Evolutionary conservation across 2,113 vertebrate genomes (phyloP).

Genomic region (Pontoporia blainvillei): DNA sequence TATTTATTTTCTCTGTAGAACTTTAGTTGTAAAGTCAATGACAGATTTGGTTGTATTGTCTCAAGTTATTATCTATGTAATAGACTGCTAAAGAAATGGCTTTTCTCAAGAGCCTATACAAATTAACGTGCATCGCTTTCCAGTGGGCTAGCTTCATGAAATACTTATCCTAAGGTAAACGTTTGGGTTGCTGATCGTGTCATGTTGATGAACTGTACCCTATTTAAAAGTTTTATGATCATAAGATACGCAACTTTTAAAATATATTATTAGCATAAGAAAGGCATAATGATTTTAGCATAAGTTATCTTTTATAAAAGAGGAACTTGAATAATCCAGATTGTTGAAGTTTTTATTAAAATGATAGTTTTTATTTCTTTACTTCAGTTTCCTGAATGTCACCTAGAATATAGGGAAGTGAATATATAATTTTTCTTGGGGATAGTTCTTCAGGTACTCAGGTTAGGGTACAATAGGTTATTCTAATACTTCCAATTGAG

Average conservation of each 20-base stretch:
- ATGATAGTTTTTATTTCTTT: not conserved
- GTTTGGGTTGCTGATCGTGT: not conserved
- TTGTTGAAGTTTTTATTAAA: not conserved
- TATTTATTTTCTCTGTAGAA: not conserved
- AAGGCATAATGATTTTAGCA: not conserved
- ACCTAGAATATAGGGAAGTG: not conserved
- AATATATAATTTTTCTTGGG: not conserved
- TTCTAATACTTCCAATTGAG: not conserved
- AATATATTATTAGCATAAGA: not conserved
- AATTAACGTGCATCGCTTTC: not conserved
- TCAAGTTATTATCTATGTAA: not conserved
- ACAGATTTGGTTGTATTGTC: slow-evolving; percentile 2
- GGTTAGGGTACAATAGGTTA: not conserved
- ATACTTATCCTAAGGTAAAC: not conserved
- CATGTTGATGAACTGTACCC: not conserved
- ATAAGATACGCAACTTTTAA: slow-evolving; percentile 7
- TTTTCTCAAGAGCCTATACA: not conserved
- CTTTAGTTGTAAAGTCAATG: not conserved
- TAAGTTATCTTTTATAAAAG: not conserved
- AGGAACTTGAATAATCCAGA: not conserved
- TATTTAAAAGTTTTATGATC: not conserved
- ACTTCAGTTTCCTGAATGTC: not conserved
- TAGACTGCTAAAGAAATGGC: not conserved
- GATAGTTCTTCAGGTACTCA: not conserved
- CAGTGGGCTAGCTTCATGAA: not conserved